phyloP scores from a whole-genome alignment of 1,140 invertebrate species.

The Cydia fagiglandana region DNA sequence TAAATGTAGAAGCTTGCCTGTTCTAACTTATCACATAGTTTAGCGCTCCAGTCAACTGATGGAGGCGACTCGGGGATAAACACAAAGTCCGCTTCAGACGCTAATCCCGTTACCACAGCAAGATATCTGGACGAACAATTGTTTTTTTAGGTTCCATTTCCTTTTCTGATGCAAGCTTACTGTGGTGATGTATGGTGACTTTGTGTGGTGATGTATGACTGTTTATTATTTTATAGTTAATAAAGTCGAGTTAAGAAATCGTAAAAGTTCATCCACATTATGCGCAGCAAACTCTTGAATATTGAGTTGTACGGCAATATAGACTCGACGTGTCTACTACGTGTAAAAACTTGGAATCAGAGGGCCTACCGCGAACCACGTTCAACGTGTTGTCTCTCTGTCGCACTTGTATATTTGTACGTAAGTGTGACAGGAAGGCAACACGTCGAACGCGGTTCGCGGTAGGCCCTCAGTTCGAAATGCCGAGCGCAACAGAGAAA shows the following conservation, averaged over 20 bases:
- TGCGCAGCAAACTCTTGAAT: neutral
- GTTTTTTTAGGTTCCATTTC: constrained; percentile 12
- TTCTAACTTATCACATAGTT: constrained; percentile 93
- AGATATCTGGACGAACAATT: constrained; percentile 86
- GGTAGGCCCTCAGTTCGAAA: no score
- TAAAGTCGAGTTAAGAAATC: neutral
- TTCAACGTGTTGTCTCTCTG: no score
- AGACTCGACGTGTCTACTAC: no score
- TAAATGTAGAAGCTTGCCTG: constrained; percentile 85
- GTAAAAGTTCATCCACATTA: constrained; percentile 1
- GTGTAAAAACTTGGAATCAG: no score
- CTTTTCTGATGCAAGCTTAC: neutral
- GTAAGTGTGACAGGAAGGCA: no score
- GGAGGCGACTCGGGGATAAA: constrained; percentile 98
- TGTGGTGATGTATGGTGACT: constrained; percentile 8
- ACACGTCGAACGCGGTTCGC: no score
- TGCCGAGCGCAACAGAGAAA: no score
- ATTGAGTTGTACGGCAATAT: neutral
- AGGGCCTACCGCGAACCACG: no score
- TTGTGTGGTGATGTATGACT: constrained; percentile 13
- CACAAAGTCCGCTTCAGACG: constrained; percentile 95
- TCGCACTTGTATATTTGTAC: no score
- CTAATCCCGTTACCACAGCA: constrained; percentile 93
- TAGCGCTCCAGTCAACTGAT: constrained; percentile 92
- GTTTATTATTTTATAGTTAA: neutral